Base-by-base conservation (phyloP, 2,888 invertebrate species). In the Ochlodes sylvanus region DNA sequence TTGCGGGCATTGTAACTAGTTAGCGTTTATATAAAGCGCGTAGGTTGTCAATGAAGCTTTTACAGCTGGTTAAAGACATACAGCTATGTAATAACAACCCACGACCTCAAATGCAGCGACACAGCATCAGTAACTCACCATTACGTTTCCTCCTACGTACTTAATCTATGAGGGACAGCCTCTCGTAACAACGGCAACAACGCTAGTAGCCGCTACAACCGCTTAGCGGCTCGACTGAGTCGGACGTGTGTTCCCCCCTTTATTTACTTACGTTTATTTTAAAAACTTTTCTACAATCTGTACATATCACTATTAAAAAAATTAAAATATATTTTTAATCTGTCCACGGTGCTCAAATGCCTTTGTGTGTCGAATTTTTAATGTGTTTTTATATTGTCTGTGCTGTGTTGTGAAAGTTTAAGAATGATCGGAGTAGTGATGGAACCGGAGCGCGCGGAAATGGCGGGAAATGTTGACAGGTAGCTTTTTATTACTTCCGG, bases 371-470 rank as follows among this genome's bases (percentile, higher is more conserved):
- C 54, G 64, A 71, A 27, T 70, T 72, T 74, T 75, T 72, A 71
- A 76, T 76, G 79, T 77, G 73, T 50, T 63, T 71, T 67, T 69
- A 69, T 69, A 60, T 72, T 54, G 62, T 69, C 58, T 60, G 68
- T 73, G 68, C 56, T 69, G 68, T 69, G 54, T 44, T 71, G 73
- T 65, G 65, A 76, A 71, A 69, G 73, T 74, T 70, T 70, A 75
- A 77, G 70, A 61, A 86, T 87, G 87, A 88, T 85, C 75, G 85
- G 85, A 71, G 77, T 85, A 41, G 75, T 80, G 1, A 70, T 79
- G 14, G 79, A 83, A 67, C 69, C 76, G 70, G 84, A 83, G 70
- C 76, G 79, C 64, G 72, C 71, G 63, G 81, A 83, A 73, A 83
- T 78, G 77, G 82, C 80, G 74, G 84, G 81, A 70, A 82, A 83